Evolutionary conservation across 2,888 invertebrate genomes (phyloP).

Genomic region (Apamea sordens): DNA sequence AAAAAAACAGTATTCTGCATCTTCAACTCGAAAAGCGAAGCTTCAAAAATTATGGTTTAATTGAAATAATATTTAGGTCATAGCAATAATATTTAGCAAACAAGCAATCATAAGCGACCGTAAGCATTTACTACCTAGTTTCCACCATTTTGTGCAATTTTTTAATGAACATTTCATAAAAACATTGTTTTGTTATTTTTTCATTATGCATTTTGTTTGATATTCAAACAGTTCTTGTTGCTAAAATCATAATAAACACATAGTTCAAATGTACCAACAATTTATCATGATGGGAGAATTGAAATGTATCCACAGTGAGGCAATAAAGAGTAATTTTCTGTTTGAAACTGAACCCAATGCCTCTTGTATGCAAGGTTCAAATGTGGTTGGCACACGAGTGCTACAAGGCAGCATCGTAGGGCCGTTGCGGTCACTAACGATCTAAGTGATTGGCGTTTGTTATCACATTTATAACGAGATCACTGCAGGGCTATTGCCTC

Average conservation of each 20-base stretch:
- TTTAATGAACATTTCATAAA: neutral
- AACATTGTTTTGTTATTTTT: neutral
- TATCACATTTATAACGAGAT: conserved; percentile 68
- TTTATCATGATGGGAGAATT: conserved; percentile 49
- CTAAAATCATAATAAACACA: conserved; percentile 16
- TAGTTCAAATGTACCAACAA: conserved; percentile 35
- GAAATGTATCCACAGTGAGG: conserved; percentile 39
- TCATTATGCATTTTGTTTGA: neutral
- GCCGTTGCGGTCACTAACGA: conserved; percentile 64
- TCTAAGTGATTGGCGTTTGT: conserved; percentile 69
- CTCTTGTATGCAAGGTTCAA: conserved; percentile 2
- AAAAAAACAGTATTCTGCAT: too few relatives aligned
- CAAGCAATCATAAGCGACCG: too few relatives aligned
- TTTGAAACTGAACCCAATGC: conserved; percentile 17
- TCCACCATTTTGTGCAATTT: neutral
- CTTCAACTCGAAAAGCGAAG: neutral
- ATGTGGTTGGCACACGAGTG: neutral
- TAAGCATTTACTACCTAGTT: neutral
- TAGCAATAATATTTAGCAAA: neutral
- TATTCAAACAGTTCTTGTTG: conserved; percentile 1
- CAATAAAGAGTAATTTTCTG: conserved; percentile 30
- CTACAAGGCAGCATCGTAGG: conserved; percentile 47
- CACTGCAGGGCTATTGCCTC: conserved; percentile 53
- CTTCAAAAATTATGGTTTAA: neutral
- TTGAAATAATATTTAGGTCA: neutral